These are phyloP conservation scores for Fragum fragum DNA, from an alignment of 2,888 invertebrate genomes.

Conservation along the genomic window DNA sequence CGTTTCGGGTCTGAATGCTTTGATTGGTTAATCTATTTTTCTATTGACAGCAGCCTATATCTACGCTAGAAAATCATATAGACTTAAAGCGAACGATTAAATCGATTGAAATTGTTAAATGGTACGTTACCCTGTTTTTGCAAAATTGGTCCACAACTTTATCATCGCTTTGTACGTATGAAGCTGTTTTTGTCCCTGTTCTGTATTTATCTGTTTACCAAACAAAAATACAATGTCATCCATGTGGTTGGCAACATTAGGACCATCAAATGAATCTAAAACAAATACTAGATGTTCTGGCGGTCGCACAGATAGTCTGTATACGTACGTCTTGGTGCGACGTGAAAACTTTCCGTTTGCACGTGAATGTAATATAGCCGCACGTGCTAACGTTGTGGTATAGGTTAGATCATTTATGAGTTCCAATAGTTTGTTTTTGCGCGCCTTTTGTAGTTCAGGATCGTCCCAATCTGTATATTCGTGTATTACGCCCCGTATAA, in stretches of 20 bases:
- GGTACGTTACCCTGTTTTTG: neutral
- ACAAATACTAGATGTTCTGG: neutral
- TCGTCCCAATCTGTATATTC: constrained; percentile 12
- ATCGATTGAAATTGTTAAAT: too few species aligned
- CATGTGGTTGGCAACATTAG: neutral
- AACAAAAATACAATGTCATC: constrained; percentile 7
- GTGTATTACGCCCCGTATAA: neutral
- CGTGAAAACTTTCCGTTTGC: neutral
- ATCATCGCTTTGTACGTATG: constrained; percentile 7
- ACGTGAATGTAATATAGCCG: constrained; percentile 1
- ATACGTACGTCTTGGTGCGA: neutral
- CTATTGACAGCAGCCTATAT: too few species aligned
- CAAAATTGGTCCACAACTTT: constrained; percentile 4
- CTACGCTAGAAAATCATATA: too few species aligned
- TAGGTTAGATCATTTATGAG: neutral
- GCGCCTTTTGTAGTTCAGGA: neutral
- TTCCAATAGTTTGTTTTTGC: neutral
- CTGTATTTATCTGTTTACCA: neutral
- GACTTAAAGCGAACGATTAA: too few species aligned
- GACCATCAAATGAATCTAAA: neutral
- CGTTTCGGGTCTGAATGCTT: too few species aligned
- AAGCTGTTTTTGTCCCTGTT: neutral
- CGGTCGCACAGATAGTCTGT: neutral
- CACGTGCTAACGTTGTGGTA: neutral
- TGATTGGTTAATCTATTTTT: too few species aligned